Evolutionary conservation across 2,113 vertebrate species (phyloP), one percentile per base, ranked within the genome.

Genomic region (Turnix velox): DNA sequence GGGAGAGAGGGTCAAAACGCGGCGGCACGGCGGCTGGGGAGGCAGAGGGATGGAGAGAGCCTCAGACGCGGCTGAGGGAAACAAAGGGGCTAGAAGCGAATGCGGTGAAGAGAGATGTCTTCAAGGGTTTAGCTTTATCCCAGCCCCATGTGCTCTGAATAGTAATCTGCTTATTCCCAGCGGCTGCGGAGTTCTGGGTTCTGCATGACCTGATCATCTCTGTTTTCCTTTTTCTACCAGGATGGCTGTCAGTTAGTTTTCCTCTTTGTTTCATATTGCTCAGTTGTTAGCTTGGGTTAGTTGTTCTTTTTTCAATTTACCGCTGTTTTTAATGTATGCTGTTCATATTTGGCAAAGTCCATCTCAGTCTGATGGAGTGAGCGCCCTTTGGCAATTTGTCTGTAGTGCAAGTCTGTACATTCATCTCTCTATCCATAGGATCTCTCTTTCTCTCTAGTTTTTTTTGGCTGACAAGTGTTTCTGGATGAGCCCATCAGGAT

Each of bases 71-170:
- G 40, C 68, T 68, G 69, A 43, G 35, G 52, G 62, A 73, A 80
- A 93, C 89, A 95, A 93, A 95, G 62, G 71, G 33, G 8, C 55
- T 90, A 69, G n/a, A 43, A 73, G 88, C 69, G 72, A 81, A 76
- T 9, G 52, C 79, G 14, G 22, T 24, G 42, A 25, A 46, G 35
- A 62, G 35, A 87, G 49, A 67, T 23, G 75, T 66, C 84, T 95
- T 87, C 17, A 81, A 92, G 67, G 78, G 28, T 72, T 89, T 87
- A 89, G 74, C 58, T 76, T 87, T 65, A 88, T 75, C 87, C 87
- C 25, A 52, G 73, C 46, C 33, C 40, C 77, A 6, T 93, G 87
- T 91, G 92, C 91, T 93, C 62, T 79, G 91, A 93, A 91, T 89
- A 88, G 45, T 82, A 94, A 92, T 92, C 91, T 87, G 62, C 87